Conservation (phyloP, 2,888 invertebrate genomes). For the Anodontia alba region DNA sequence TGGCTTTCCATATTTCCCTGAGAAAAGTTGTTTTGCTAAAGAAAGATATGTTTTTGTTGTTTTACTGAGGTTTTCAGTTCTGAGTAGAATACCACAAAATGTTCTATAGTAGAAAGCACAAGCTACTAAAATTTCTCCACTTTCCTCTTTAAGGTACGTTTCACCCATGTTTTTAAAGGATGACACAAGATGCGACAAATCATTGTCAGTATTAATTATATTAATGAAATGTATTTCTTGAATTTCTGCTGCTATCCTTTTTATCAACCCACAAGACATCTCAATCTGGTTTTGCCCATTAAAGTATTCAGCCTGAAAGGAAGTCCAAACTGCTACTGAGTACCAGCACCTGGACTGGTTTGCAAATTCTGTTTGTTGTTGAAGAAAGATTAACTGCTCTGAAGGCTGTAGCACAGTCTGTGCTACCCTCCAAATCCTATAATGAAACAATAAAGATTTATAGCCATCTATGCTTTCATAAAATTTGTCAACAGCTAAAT, state of each 20-base stretch:
- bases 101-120: neutral
- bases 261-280: neutral
- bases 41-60: neutral
- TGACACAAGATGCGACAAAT: neutral
- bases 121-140: neutral
- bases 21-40: neutral
- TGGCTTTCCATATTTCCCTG: neutral
- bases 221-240: neutral
- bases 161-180: neutral
- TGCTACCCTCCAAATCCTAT: neutral
- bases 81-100: neutral
- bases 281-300: neutral
- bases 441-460: neutral
- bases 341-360: neutral
- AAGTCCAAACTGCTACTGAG: neutral
- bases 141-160: neutral
- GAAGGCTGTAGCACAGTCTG: neutral
- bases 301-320: neutral
- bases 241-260: neutral
- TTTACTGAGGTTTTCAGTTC: neutral
- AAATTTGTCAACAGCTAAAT: neutral
- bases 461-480: neutral
- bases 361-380: neutral
- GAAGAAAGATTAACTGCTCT: neutral
- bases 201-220: neutral